Base-by-base conservation (phyloP, 2,797 vertebrate species). In the Sebastes trivittatus region DNA sequence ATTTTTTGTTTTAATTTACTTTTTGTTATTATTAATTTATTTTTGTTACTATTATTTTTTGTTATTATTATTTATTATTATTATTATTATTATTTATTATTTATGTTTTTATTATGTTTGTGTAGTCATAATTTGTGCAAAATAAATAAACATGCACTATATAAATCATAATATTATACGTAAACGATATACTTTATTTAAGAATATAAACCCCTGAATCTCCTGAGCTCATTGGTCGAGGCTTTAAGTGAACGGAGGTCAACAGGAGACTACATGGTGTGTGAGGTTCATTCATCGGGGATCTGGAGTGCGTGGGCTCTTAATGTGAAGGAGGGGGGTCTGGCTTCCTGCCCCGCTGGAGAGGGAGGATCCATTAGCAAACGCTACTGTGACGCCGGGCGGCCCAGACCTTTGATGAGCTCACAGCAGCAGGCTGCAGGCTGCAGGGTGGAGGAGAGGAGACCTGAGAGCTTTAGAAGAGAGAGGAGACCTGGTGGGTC, bases 381-480 rank as follows among this genome's bases (percentile, higher is more conserved):
- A 91, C 86, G 81, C 85, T 81, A 75, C 89, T 86, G 87, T 92
- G 88, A 90, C 87, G 72, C 81, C 62, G 67, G 79, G 79, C 72
- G 49, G 78, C 25, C 27, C 9, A 29, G 83, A 68, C 82, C 82
- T 91, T 93, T 94, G 93, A 94, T 92, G 88, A 94, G 88, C 88
- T 94, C 88, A 91, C 92, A 89, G 90, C 67, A 67, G 90, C 67
- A 67, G 63, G 63, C 81, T 64, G 88, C 38, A 42, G 36, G 63
- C 78, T 69, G 34, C 34, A 34, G 34, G 82, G 83, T 29, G 75
- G 63, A 81, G 71, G 62, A 72, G 18, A 11, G 68, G 68, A 72
- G 83, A 71, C 84, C 78, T 77, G 85, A 49, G 69, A 73, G 72
- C 49, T 71, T 82, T 85, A 38, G 4, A 78, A 85, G 32, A 87